phyloP scores from a whole-genome alignment of 2,888 invertebrate species.

The Odontocolon sp. region DNA sequence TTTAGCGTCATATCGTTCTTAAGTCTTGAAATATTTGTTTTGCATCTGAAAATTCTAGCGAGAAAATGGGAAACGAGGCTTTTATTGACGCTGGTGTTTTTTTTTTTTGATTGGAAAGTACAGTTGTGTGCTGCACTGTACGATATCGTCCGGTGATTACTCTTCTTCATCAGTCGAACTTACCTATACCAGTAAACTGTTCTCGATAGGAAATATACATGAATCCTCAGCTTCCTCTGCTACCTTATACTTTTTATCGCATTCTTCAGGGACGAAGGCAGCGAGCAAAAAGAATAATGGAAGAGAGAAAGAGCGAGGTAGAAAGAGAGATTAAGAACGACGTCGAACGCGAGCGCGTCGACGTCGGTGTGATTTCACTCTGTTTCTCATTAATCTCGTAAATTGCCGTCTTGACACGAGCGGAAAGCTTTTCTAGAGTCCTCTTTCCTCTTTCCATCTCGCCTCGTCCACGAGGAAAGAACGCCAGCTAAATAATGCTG shows the following conservation, averaged over 20 bases:
- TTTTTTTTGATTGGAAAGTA: neutral
- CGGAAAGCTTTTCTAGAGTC: conserved; percentile 44
- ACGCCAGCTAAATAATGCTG: conserved; percentile 48
- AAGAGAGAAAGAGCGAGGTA: conserved; percentile 24
- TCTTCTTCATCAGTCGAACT: conserved; percentile 19
- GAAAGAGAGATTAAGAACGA: conserved; percentile 57
- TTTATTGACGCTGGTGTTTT: neutral
- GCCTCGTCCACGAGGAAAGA: conserved; percentile 28
- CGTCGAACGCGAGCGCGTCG: no score
- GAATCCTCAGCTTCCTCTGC: neutral
- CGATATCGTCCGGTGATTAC: conserved; percentile 24
- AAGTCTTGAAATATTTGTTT: no score
- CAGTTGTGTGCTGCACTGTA: neutral
- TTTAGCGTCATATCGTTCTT: no score
- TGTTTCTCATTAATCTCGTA: conserved; percentile 61
- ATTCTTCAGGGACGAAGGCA: conserved; percentile 32
- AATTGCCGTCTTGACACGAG: conserved; percentile 61
- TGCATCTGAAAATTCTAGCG: neutral
- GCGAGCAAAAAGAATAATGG: conserved; percentile 5
- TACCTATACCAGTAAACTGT: conserved; percentile 5
- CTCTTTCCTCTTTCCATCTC: conserved; percentile 5
- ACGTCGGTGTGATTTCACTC: conserved; percentile 58
- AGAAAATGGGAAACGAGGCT: neutral
- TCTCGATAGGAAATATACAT: conserved; percentile 9
- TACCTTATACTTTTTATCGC: conserved; percentile 23